These are phyloP conservation scores for Lottia scabra DNA, from an alignment of 2,888 invertebrate genomes.

Conservation along the genomic window DNA sequence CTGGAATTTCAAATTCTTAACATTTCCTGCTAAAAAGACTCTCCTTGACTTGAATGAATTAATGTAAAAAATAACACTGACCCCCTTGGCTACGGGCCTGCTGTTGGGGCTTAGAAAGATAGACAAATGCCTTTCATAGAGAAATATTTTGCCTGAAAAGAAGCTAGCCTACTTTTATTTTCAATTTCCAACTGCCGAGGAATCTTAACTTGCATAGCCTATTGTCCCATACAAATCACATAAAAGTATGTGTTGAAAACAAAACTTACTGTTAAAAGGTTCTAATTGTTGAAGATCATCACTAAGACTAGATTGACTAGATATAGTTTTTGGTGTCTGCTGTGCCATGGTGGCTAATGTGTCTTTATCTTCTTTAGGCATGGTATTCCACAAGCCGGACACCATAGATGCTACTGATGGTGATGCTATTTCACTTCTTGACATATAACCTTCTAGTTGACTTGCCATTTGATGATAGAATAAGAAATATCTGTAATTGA, in stretches of 20 bases:
- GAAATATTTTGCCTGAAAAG: too few species aligned
- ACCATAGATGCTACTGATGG: conserved; percentile 26
- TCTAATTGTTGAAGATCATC: conserved; percentile 34
- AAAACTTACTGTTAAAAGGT: conserved; percentile 20
- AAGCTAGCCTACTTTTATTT: too few species aligned
- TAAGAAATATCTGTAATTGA: conserved; percentile 40
- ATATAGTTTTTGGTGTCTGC: conserved; percentile 26
- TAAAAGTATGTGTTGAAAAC: not conserved
- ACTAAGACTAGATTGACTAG: conserved; percentile 22
- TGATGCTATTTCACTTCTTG: conserved; percentile 16
- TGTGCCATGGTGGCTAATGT: conserved; percentile 43
- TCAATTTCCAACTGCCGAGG: too few species aligned
- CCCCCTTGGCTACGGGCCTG: too few species aligned
- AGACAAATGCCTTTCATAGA: too few species aligned
- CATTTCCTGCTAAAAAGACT: too few species aligned
- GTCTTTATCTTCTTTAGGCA: conserved; percentile 34
- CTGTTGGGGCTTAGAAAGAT: too few species aligned
- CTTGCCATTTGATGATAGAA: conserved; percentile 46
- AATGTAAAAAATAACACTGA: too few species aligned
- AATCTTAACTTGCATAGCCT: too few species aligned
- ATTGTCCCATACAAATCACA: too few species aligned
- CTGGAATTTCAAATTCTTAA: too few species aligned
- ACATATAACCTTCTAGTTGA: conserved; percentile 26
- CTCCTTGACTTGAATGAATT: too few species aligned
- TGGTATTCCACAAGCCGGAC: conserved; percentile 38